Percentiles rank a stretch among this genome's conserved stretches.
These are phyloP conservation scores for Myotis myotis DNA, from an alignment of 2,797 vertebrate genomes.

Conservation along the genomic window DNA sequence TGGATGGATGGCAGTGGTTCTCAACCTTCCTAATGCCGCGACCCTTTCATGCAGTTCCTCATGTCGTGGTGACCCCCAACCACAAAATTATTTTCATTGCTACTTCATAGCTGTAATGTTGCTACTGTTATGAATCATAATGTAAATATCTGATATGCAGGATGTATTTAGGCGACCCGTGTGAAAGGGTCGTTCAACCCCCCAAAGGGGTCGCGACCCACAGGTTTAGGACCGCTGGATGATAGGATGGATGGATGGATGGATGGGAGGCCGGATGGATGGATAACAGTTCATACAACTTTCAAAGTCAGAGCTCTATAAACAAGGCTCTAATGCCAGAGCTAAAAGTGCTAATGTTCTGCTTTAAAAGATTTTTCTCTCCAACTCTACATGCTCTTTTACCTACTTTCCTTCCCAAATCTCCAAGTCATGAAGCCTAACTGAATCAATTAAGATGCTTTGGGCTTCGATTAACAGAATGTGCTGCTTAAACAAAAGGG, in stretches of 20 bases:
- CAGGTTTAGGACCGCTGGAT: too few species aligned
- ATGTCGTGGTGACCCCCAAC: too few species aligned
- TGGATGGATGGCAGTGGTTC: neutral
- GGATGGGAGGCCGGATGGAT: neutral
- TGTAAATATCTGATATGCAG: too few species aligned
- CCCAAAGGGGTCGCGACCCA: too few species aligned
- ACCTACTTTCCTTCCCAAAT: neutral
- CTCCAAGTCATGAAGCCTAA: neutral
- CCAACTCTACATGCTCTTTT: neutral
- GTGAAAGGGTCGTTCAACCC: too few species aligned
- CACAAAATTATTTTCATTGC: too few species aligned
- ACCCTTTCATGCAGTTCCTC: too few species aligned
- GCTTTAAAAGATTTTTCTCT: neutral
- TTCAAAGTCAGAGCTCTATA: neutral
- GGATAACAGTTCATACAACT: neutral
- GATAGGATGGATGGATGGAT: neutral
- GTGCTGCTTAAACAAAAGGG: neutral
- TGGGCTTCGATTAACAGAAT: constrained; percentile 4
- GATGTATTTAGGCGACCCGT: too few species aligned
- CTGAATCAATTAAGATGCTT: neutral
- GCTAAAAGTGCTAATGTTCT: neutral
- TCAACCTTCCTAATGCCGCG: too few species aligned
- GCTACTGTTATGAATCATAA: too few species aligned
- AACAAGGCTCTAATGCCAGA: neutral
- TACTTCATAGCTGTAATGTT: too few species aligned